Percentiles rank a stretch among this genome's conserved stretches.
These are phyloP conservation scores for Dendrocincla fuliginosa DNA, from an alignment of 2,797 vertebrate genomes.

Conservation along the genomic window DNA sequence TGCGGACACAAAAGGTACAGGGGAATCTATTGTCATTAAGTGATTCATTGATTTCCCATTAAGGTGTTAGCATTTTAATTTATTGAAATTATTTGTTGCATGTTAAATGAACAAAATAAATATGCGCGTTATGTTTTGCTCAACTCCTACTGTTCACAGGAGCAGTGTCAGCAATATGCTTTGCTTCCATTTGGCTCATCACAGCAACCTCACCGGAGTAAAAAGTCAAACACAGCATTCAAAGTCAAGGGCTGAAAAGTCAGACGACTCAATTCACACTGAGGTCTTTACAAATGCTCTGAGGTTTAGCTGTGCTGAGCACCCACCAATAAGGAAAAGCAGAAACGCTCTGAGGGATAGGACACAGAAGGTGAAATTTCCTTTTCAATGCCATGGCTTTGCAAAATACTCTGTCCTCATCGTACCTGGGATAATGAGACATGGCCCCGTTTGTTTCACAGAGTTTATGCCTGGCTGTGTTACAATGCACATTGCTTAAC, in stretches of 20 bases:
- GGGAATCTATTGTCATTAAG: conserved; percentile 17
- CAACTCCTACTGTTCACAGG: neutral
- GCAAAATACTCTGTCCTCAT: neutral
- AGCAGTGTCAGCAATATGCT: conserved; percentile 4
- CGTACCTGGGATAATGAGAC: neutral
- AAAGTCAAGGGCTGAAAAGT: conserved; percentile 27
- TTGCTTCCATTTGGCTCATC: neutral
- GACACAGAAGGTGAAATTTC: neutral
- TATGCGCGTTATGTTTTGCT: neutral
- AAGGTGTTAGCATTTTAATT: conserved; percentile 46
- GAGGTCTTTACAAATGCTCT: neutral
- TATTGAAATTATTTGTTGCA: conserved; percentile 56
- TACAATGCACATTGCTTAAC: neutral
- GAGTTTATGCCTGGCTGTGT: neutral
- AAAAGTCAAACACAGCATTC: neutral
- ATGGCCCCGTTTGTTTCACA: rapidly evolving
- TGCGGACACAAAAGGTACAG: conserved; percentile 38
- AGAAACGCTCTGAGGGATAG: neutral
- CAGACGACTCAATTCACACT: neutral
- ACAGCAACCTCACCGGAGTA: neutral
- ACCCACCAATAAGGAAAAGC: neutral
- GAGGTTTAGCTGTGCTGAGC: neutral
- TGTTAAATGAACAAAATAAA: conserved; percentile 50
- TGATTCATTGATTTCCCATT: conserved; percentile 60
- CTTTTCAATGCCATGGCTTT: neutral